Conservation (phyloP, 2,797 vertebrate genomes). For the Bovichtus diacanthus region DNA sequence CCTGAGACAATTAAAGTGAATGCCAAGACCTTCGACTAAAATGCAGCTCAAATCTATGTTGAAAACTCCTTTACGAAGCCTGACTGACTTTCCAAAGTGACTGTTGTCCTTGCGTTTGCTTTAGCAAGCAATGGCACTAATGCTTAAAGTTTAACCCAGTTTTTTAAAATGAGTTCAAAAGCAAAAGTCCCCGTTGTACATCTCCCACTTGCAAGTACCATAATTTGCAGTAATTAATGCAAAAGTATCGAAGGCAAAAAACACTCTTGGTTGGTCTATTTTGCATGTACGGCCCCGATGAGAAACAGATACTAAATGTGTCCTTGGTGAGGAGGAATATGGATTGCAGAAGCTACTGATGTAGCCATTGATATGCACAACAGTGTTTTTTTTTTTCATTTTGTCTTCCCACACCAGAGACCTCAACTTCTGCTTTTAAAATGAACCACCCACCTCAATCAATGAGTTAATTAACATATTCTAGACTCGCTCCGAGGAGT, state of each 20-base stretch:
- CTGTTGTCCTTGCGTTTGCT: slow-evolving; percentile 40
- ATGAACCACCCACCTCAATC: slow-evolving; percentile 82
- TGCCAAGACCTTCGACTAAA: slow-evolving; percentile 17
- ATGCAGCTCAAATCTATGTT: slow-evolving; percentile 7
- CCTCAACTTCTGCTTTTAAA: slow-evolving; percentile 78
- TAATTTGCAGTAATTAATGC: slow-evolving; percentile 71
- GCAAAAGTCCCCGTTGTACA: slow-evolving; percentile 62
- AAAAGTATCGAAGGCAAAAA: slow-evolving; percentile 48
- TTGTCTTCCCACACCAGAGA: slow-evolving; percentile 77
- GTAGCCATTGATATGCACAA: slow-evolving; percentile 75
- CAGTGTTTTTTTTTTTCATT: slow-evolving; percentile 40
- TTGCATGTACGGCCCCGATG: slow-evolving; percentile 60
- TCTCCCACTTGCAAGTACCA: slow-evolving; percentile 30
- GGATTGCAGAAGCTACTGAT: slow-evolving; percentile 64
- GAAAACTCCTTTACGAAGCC: slow-evolving; percentile 5
- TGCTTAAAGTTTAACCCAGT: slow-evolving; percentile 66
- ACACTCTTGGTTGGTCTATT: slow-evolving; percentile 46
- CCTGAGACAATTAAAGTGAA: slow-evolving; percentile 42
- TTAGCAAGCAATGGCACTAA: slow-evolving; percentile 33
- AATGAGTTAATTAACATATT: slow-evolving; percentile 83
- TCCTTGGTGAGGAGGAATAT: slow-evolving; percentile 72
- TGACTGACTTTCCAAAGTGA: slow-evolving; percentile 22
- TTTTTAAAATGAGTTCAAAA: slow-evolving; percentile 68
- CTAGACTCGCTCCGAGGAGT: slow-evolving; percentile 71
- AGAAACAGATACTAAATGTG: slow-evolving; percentile 64